Base-by-base conservation (phyloP, 2,888 invertebrate species). In the Schrankia costaestrigalis region DNA sequence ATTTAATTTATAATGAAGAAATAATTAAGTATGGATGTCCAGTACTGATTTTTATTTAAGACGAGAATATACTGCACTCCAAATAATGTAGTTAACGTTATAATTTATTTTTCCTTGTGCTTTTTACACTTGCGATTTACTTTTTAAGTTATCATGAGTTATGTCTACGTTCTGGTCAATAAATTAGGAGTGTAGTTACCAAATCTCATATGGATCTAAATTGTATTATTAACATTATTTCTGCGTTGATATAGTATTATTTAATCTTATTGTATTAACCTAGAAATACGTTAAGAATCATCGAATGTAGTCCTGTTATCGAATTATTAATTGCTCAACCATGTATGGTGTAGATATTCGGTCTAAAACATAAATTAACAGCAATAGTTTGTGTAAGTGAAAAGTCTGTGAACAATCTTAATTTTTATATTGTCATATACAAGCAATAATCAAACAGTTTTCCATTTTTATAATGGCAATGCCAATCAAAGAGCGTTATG, bases 401-500 rank as follows among this genome's bases (percentile, higher is more conserved):
- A 42, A 51, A 55, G 59, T 34, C 38, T 34, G 38, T 63, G 51
- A 69, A 70, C 70, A 71, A 70, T 64, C 67, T 72, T 75, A 78
- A 63, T 74, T 80, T 81, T 81, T 76, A 71, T 79, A 81, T 56
- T 61, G 57, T 63, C 68, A 56, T 78, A 71, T 78, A 75, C 67
- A 73, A 60, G 69, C 64, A 72, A 55, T 50, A 63, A 65, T 54
- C 36, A 60, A 65, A 57, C 63, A 58, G 56, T 74, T 77, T 82
- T 75, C 66, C 75, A 80, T 71, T 82, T 84, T 84, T 82, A 73
- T 80, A 81, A 63, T 64, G n/a, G n/a, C n/a, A n/a, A n/a, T n/a
- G n/a, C n/a, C n/a, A n/a, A n/a, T n/a, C n/a, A n/a, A n/a, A n/a
- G n/a, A n/a, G n/a, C n/a, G n/a, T n/a, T n/a, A n/a, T n/a, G n/a